Base-by-base conservation (phyloP, 2,888 invertebrate genomes). In the Homarus gammarus region DNA sequence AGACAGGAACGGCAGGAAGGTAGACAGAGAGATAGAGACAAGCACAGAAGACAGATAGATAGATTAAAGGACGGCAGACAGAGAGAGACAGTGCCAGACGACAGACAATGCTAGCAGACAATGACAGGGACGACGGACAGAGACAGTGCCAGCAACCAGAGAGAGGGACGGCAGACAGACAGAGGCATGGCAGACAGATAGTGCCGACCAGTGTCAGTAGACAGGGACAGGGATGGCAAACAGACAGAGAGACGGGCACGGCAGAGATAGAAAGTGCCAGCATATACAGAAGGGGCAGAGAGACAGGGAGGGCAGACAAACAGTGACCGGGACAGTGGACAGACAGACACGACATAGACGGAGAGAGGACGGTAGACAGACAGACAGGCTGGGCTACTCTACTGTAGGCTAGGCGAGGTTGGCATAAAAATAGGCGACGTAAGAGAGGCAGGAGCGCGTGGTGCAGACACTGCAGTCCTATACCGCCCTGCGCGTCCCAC, bases 401-500 rank as follows among this genome's bases (percentile, higher is more conserved):
- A 44, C 44, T 44, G 5, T 44, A 12, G 44, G 44, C 44, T 12
- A 44, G 10, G 44, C 12, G 44, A 8, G 44, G 44, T 12, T 8
- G 61, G 61, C 61, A 79, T 61, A 36, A 61, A 72, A 79, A 61
- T 61, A 79, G 64, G 79, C 79, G 36, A 44, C 61, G 36, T 36
- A 78, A 61, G 61, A 51, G 78, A 33, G 61, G 79, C 64, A 38
- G 79, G 27, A 49, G 75, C 75, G 75, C 36, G 12, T 22, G 49
- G 22, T 44, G 75, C 75, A 33, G 79, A 61, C 79, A 56, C 79
- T 79, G 79, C 61, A 61, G 79, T 36, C 79, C 79, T 72, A 61
- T 61, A 61, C 61, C n/a, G 56, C 36, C 61, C 61, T 36, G 36
- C 79, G 61, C 79, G 56, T 38, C 27, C 36, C 61, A 33, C 61